Evolutionary conservation across 2,888 invertebrate species (phyloP).

Genomic region (Athalia cordata): DNA sequence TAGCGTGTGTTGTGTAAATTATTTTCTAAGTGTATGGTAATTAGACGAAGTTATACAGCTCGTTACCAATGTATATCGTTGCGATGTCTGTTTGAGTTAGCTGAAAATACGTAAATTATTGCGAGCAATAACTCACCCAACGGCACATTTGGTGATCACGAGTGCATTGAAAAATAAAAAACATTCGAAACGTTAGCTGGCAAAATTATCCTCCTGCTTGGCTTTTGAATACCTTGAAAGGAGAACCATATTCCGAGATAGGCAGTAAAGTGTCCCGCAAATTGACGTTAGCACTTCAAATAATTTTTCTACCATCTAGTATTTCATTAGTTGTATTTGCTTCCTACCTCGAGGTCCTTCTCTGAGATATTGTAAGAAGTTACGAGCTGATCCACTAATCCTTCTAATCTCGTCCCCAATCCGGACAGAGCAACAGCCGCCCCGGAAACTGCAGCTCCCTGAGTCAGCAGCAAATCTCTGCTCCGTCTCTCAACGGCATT

Average conservation of each 20-base stretch:
- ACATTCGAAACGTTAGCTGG: too few species aligned
- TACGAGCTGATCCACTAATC: slow-evolving; percentile 83
- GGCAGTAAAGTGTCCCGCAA: too few species aligned
- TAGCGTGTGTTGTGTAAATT: slow-evolving; percentile 25
- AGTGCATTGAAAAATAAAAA: slow-evolving; percentile 4
- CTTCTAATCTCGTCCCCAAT: slow-evolving; percentile 81
- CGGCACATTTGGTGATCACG: slow-evolving; percentile 26
- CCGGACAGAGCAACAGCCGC: slow-evolving; percentile 82
- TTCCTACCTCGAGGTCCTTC: slow-evolving; percentile 82
- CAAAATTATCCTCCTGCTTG: slow-evolving; percentile 32
- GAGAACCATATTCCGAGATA: too few species aligned
- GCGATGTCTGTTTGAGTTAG: background rate
- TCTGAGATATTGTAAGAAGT: slow-evolving; percentile 84
- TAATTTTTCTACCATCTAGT: slow-evolving; percentile 2
- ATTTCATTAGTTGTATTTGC: background rate
- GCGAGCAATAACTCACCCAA: slow-evolving; percentile 33
- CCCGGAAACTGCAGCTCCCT: slow-evolving; percentile 82
- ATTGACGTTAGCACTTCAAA: background rate
- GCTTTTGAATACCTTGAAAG: slow-evolving; percentile 16
- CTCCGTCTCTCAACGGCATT: slow-evolving; percentile 79
- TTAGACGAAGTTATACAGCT: background rate
- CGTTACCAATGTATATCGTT: background rate
- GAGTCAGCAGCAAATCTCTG: slow-evolving; percentile 80
- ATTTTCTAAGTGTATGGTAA: background rate
- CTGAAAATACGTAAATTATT: background rate